These are phyloP conservation scores for Calyptommatus sinebrachiatus DNA, from an alignment of 2,113 vertebrate genomes.

Conservation along the genomic window DNA sequence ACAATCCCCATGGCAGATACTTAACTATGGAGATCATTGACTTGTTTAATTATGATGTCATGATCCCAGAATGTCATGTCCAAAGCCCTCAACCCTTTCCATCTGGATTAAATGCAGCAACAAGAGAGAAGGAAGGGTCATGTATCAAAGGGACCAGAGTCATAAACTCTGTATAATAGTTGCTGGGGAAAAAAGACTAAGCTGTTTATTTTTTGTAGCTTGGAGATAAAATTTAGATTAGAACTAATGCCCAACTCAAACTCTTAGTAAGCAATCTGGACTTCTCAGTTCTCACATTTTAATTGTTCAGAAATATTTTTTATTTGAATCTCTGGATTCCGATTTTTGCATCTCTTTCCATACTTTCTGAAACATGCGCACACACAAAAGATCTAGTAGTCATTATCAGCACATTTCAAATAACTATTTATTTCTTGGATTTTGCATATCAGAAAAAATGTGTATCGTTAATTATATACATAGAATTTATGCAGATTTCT, in stretches of 20 bases:
- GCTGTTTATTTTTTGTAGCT: background rate
- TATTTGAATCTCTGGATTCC: background rate
- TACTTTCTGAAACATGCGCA: background rate
- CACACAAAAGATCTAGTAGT: too few species aligned
- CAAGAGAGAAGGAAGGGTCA: background rate
- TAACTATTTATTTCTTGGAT: background rate
- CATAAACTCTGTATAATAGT: background rate
- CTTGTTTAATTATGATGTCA: background rate
- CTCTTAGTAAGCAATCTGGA: background rate
- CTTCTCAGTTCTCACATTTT: background rate
- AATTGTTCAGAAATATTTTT: background rate
- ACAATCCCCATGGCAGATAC: background rate
- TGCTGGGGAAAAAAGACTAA: background rate
- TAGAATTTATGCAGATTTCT: background rate
- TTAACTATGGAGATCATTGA: background rate
- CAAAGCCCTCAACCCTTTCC: background rate
- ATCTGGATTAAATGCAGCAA: conserved; percentile 7
- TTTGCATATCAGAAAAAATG: background rate
- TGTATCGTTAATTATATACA: background rate
- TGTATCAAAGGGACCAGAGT: background rate
- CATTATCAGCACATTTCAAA: background rate
- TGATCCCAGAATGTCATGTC: background rate
- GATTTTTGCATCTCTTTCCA: too few species aligned
- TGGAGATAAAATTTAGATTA: background rate
- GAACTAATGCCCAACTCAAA: background rate